These are phyloP conservation scores for Dermatophagoides farinae DNA, from an alignment of 1,140 invertebrate species.

Conservation along the genomic window DNA sequence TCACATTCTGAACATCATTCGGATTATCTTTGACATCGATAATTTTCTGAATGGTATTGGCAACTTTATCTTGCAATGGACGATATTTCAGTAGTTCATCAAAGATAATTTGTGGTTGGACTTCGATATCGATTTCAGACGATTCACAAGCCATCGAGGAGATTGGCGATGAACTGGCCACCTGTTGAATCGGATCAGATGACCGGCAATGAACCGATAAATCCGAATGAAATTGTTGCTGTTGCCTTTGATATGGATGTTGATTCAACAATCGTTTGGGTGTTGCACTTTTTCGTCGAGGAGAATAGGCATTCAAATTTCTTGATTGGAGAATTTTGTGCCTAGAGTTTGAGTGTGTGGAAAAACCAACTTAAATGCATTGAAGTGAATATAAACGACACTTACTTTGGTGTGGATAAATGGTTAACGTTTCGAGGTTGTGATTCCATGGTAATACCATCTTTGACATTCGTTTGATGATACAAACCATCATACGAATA, in stretches of 20 bases:
- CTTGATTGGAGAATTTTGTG: neutral
- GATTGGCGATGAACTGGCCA: neutral
- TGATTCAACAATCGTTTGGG: neutral
- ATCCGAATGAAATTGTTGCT: too few species aligned
- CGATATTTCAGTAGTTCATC: neutral
- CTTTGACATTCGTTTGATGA: neutral
- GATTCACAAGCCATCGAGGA: neutral
- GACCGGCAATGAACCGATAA: neutral
- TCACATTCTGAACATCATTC: neutral
- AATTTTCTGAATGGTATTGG: neutral
- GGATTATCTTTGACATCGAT: neutral
- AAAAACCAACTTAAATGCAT: neutral
- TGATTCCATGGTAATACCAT: neutral
- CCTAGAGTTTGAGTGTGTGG: neutral
- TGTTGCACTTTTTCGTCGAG: neutral
- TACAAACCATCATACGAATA: neutral
- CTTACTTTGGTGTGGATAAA: neutral
- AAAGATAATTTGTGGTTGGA: neutral
- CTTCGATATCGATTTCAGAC: neutral
- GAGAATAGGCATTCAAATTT: neutral
- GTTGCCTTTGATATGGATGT: neutral
- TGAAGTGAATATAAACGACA: neutral
- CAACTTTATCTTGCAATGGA: conserved; percentile 1
- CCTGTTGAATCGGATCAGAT: neutral
- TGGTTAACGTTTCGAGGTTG: neutral